These are phyloP conservation scores for Nomada ruficornis DNA, from an alignment of 2,888 invertebrate species.

Conservation along the genomic window DNA sequence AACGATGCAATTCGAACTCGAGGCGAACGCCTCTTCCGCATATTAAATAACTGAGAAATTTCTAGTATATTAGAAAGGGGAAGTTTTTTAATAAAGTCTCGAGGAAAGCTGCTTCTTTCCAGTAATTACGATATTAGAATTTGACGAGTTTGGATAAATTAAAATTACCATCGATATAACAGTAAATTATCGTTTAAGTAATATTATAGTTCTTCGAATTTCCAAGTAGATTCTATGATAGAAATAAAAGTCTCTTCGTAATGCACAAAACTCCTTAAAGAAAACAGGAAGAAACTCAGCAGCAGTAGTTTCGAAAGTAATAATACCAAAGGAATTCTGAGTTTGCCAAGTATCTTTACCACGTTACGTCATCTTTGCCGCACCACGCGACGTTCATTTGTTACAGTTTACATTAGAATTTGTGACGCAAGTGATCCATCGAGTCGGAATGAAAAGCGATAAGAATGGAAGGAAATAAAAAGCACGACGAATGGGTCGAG, in stretches of 20 bases:
- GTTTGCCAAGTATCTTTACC: neutral
- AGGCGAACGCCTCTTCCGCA: too few relatives aligned
- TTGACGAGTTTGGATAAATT: neutral
- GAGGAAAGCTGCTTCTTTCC: neutral
- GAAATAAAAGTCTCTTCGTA: too few relatives aligned
- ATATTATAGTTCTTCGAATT: too few relatives aligned
- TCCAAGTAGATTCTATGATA: too few relatives aligned
- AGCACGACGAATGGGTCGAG: neutral
- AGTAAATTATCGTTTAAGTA: too few relatives aligned
- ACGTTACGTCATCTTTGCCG: neutral
- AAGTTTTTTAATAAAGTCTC: conserved; percentile 22
- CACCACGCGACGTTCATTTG: conserved; percentile 2
- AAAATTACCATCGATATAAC: neutral
- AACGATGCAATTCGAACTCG: neutral
- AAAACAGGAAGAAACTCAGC: too few relatives aligned
- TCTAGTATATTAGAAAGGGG: neutral
- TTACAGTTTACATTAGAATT: conserved; percentile 5
- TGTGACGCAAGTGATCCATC: conserved; percentile 23
- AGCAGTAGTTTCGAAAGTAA: neutral
- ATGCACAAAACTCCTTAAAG: too few relatives aligned
- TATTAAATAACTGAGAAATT: conserved; percentile 2
- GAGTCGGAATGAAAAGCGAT: neutral
- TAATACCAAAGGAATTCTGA: neutral
- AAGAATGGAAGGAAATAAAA: neutral
- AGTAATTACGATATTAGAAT: neutral